Evolutionary conservation across 2,113 vertebrate species (phyloP), one percentile per base, ranked within the genome.

Genomic region (Panthera leo): DNA sequence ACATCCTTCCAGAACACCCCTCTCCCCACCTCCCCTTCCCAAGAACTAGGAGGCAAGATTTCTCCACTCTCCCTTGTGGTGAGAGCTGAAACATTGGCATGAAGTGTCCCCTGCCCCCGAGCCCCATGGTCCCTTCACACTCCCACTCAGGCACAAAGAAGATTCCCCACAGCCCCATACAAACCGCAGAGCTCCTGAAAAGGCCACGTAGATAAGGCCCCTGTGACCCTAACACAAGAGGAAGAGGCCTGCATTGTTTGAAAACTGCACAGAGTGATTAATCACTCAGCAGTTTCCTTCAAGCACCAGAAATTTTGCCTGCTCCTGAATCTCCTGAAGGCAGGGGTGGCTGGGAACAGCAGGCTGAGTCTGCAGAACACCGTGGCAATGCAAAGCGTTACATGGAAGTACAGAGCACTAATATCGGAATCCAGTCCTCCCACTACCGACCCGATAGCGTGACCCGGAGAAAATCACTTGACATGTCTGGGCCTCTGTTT

Each of bases 271-370:
- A 63, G 45, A 58, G 15, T 65, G 34, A 97, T 98, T 92, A 95
- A 96, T 96, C 97, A 94, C 31, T 8, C 61, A 68, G 91, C 80
- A 95, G 78, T 78, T 92, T 86, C 89, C 53, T 65, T 68, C 68
- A 58, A 65, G 42, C 55, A 39, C 23, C 27, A 71, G 58, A 63
- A 76, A 27, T 13, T 10, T 71, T 6, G n/a, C 86, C 29, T 79
- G 53, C 39, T 89, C 63, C 84, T 61, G 18, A 27, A 36, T 55
- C 29, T 25, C 25, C 42, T 51, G 45, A 58, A 91, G 63, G 21
- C 10, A n/a, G 0, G 19, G 18, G 21, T 23, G 9, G 23, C 51
- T 0, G 0, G 82, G 39, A n/a, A 65, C 11, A 36, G 29, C 80
- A 58, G 48, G n/a, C 67, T 16, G 2, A 0, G 2, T 70, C 76